Evolutionary conservation across 2,888 invertebrate genomes (phyloP), one percentile per base, ranked within the genome.

Genomic region (Philereme transversata): DNA sequence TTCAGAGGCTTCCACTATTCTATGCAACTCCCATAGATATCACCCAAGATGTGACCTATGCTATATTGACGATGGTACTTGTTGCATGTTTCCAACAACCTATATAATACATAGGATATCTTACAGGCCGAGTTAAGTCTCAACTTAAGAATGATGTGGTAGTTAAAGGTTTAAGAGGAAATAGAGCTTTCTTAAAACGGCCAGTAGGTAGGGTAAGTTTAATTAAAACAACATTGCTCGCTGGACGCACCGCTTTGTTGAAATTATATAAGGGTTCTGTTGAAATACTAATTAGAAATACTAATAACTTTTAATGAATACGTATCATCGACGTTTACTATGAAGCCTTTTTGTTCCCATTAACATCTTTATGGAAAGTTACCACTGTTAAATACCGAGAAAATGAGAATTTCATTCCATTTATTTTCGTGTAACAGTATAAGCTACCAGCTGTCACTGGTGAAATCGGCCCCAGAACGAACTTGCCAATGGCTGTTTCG

Each of bases 281-380:
- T 79, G 79, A 76, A 77, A 66, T 78, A 77, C 77, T 87, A 86
- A 89, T 88, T 87, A 86, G 86, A 61, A 87, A 82, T 81, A 78
- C 80, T 65, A 65, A 65, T 61, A 66, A 86, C 22, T 22, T 22
- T 22, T 86, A 86, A 87, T 83, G 82, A 84, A 85, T 85, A 84
- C 76, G 76, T 76, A 76, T 79, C 78, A 80, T 82, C 80, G 75
- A 71, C 75, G 78, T 73, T 77, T 75, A 81, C 76, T 75, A 71
- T 74, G 64, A 77, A 65, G 63, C 64, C 76, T 81, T 76, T 79
- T 76, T 76, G 71, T 73, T 78, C 70, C 60, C 62, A 55, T 67
- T 62, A 65, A 64, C 61, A 60, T 65, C 55, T 64, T 67, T 69
- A 66, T 62, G 56, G 62, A 61, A 64, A 61, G 62, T 62, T 64